Base-by-base conservation (phyloP, 2,113 vertebrate genomes). In the Dipodomys spectabilis region DNA sequence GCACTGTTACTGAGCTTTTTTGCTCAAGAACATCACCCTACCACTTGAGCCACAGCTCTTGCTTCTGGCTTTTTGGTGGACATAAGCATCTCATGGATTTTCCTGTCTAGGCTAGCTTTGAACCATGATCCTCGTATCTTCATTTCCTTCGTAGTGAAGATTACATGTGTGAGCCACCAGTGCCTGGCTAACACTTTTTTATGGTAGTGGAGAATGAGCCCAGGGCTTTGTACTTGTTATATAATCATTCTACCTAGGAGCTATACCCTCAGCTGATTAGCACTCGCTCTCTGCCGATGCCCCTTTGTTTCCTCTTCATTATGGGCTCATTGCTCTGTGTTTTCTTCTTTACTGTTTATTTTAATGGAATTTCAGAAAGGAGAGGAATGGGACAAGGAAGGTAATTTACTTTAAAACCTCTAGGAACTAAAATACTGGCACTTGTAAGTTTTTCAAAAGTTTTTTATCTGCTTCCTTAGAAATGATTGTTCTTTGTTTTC, bases 391-490 rank as follows among this genome's bases (percentile, higher is more conserved):
- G 86, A 68, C 62, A 53, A 89, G 83, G 93, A 89, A 95, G 53
- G 62, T 53, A 88, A 49, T 85, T 95, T 95, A 62, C 75, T 80
- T 94, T 53, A 80, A 39, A 64, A 88, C 74, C 82, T 27, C 15
- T 88, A 79, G 67, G 95, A 92, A 75, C 71, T 39, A 86, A 92
- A 92, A 87, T 82, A 35, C 45, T 49, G 5, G 39, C 49, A 49
- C 25, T 93, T 45, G 28, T 68, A 79, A 71, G 53, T 53, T 95
- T 93, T 93, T 87, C 64, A 93, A 80, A 93, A 77, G 3, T 35
- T 68, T 60, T 80, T 53, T 8, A 15, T 15, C 23, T 73, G 9
- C 53, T 94, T 28, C 53, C 39, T 88, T 82, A 60, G 79, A 95
- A 92, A 88, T 49, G 49, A 49, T 49, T 11, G 49, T 49, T 49